Conservation (phyloP, 2,888 invertebrate species). For the Epinotia brunnichana region DNA sequence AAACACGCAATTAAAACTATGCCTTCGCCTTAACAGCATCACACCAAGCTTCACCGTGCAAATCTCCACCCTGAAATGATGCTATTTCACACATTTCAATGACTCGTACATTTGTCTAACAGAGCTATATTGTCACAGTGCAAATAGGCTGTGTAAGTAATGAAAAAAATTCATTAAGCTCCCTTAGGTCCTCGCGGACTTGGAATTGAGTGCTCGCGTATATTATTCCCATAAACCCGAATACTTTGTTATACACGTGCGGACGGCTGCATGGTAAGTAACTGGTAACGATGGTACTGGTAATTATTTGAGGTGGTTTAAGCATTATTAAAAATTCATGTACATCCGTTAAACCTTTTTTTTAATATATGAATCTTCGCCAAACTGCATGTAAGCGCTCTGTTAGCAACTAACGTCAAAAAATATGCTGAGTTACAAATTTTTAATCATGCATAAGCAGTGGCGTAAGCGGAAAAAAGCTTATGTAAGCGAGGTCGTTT, state of each 20-base stretch:
- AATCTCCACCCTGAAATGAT: neutral
- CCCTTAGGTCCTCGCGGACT: slow-evolving; percentile 49
- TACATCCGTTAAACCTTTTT: too few relatives aligned
- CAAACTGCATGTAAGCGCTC: too few relatives aligned
- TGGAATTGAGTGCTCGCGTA: slow-evolving; percentile 56
- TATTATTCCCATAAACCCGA: slow-evolving; percentile 63
- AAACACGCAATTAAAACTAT: neutral
- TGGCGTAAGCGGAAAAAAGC: too few relatives aligned
- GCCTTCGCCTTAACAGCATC: slow-evolving; percentile 1
- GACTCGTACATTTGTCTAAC: slow-evolving; percentile 33
- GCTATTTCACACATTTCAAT: neutral
- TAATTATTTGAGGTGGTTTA: neutral
- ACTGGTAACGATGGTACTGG: slow-evolving; percentile 24
- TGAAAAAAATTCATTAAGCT: slow-evolving; percentile 60
- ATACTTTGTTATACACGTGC: slow-evolving; percentile 63
- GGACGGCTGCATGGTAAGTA: slow-evolving; percentile 50
- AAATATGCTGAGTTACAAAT: too few relatives aligned
- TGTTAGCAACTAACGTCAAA: too few relatives aligned
- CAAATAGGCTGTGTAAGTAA: slow-evolving; percentile 54
- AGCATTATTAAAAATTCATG: too few relatives aligned
- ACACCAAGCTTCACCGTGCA: slow-evolving; percentile 9
- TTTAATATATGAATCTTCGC: too few relatives aligned
- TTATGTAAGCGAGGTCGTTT: too few relatives aligned
- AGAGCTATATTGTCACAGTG: slow-evolving; percentile 47
- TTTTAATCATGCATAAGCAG: too few relatives aligned